phyloP scores from a whole-genome alignment of 2,113 vertebrate species.

The Pluvialis apricaria region DNA sequence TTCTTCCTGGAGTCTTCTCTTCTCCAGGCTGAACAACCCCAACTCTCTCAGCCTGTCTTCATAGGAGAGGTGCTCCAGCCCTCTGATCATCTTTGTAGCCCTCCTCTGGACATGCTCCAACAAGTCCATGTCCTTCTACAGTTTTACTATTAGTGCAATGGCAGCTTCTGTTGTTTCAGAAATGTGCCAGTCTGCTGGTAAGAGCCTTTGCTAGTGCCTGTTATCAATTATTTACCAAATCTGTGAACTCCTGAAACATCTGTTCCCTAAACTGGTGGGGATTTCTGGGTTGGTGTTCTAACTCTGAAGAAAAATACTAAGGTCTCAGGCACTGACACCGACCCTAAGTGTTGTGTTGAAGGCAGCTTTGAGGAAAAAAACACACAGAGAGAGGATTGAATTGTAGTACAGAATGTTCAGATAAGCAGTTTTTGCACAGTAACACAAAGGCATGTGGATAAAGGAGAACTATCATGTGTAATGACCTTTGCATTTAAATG shows the following conservation, averaged over 20 bases:
- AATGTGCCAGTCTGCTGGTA: neutral
- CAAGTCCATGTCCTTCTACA: neutral
- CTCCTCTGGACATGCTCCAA: neutral
- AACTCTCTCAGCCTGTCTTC: neutral
- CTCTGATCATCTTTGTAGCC: neutral
- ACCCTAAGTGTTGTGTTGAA: neutral
- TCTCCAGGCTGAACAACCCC: neutral
- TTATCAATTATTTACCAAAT: neutral
- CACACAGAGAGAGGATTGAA: fast-evolving
- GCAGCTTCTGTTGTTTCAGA: neutral
- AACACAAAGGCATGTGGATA: neutral
- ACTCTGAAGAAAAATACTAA: neutral
- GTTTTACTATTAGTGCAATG: neutral
- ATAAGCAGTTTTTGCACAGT: neutral
- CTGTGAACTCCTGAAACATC: neutral
- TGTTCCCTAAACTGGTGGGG: neutral
- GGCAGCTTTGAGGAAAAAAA: neutral
- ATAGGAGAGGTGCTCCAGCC: neutral
- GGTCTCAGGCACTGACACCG: neutral
- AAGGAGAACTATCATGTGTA: neutral
- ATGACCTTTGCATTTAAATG: neutral
- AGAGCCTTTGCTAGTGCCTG: neutral
- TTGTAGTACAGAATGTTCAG: neutral
- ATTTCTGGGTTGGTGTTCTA: neutral
- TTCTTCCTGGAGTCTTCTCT: neutral